Evolutionary conservation across 2,888 invertebrate species (phyloP).

Genomic region (Lasioglossum malachurum): DNA sequence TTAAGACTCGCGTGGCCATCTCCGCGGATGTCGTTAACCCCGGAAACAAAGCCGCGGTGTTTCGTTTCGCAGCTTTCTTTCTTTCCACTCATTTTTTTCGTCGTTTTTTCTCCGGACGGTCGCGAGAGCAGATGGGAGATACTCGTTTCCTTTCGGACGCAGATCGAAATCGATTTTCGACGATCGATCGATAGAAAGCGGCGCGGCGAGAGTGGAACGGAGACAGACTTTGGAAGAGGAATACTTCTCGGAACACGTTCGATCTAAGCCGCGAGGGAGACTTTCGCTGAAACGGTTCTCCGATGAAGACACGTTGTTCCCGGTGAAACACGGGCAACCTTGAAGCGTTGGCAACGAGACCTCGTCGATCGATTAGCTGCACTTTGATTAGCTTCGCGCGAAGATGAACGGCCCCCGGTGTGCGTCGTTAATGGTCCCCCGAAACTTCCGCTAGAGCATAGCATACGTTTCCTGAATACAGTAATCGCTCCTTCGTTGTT

Average conservation of each 20-base stretch:
- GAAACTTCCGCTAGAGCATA: not conserved
- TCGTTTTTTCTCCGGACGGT: not conserved
- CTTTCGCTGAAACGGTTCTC: not conserved
- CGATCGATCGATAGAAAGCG: not conserved
- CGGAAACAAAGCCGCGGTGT: constrained; percentile 49
- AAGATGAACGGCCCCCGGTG: not conserved
- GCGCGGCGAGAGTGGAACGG: not conserved
- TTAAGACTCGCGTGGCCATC: not conserved
- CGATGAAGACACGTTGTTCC: not conserved
- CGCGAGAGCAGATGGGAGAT: not conserved
- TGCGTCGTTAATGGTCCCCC: not conserved
- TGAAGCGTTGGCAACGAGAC: not conserved
- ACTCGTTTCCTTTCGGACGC: not conserved
- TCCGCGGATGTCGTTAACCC: constrained; percentile 1
- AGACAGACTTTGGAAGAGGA: not conserved
- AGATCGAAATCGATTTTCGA: constrained; percentile 3
- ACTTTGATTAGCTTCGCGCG: not conserved
- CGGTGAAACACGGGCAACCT: not conserved
- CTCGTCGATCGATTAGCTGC: not conserved
- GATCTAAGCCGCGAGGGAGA: not conserved
- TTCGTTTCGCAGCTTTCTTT: constrained; percentile 7
- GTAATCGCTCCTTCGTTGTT: too few species aligned
- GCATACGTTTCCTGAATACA: not conserved
- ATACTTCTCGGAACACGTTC: constrained; percentile 4
- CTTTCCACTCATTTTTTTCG: not conserved